Conservation (phyloP, 2,888 invertebrate species). For the Eupithecia abbreviata region DNA sequence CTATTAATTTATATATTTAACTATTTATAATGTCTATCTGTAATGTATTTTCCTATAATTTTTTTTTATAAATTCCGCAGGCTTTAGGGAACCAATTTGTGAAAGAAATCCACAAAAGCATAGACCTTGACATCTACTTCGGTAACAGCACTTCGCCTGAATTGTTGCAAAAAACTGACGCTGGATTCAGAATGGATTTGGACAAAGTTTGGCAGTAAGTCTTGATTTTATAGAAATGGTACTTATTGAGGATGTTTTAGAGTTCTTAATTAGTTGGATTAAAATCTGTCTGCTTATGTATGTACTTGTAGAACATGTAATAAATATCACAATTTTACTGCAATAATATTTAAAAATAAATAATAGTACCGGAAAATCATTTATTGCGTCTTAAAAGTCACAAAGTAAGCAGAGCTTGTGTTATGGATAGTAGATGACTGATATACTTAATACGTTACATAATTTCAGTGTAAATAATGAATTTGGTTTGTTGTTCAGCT, state of each 20-base stretch:
- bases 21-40: no score
- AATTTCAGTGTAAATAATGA: neutral
- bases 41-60: no score
- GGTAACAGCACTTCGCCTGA: constrained; percentile 67
- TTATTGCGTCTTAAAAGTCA: no score
- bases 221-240: neutral
- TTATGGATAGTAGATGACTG: no score
- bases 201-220: constrained; percentile 80
- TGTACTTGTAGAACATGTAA: neutral
- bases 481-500: neutral
- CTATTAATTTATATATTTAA: no score
- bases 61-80: constrained; percentile 46
- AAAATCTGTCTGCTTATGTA: neutral
- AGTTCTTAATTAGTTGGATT: neutral
- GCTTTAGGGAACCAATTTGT: constrained; percentile 74
- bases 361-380: no score
- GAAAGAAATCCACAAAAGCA: constrained; percentile 66
- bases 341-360: no score
- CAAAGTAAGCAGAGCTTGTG: no score
- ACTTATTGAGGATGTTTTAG: neutral
- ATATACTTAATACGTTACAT: neutral
- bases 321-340: neutral
- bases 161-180: constrained; percentile 64
- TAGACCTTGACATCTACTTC: constrained; percentile 77
- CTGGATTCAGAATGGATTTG: constrained; percentile 78